Evolutionary conservation across 2,113 vertebrate species (phyloP).

Genomic region (Petaurus breviceps): DNA sequence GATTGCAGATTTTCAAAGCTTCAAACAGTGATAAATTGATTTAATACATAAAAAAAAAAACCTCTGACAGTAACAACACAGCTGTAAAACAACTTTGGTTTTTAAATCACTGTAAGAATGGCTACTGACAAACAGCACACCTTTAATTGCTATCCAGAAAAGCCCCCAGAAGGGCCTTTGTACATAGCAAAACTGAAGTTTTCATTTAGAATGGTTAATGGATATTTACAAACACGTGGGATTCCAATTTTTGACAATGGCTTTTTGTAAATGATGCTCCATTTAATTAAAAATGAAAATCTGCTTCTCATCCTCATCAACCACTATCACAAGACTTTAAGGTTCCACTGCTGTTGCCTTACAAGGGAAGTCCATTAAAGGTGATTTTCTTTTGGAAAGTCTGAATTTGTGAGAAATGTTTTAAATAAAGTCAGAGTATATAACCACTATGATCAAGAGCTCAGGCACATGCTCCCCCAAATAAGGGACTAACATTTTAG

Average conservation of each 20-base stretch:
- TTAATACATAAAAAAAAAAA: constrained; percentile 77
- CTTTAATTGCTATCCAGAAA: constrained; percentile 70
- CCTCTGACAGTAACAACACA: constrained; percentile 71
- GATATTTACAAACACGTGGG: constrained; percentile 66
- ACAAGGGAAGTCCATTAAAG: constrained; percentile 51
- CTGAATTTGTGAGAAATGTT: constrained; percentile 26
- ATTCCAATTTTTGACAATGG: constrained; percentile 69
- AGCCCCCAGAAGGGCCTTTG: constrained; percentile 66
- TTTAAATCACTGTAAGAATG: constrained; percentile 80
- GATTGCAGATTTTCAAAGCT: constrained; percentile 84
- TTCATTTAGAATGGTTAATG: constrained; percentile 58
- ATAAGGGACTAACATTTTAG: not conserved
- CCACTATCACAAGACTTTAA: constrained; percentile 33
- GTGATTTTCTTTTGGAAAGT: constrained; percentile 25
- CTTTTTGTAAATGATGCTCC: constrained; percentile 73
- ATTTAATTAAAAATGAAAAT: constrained; percentile 64
- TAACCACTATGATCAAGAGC: constrained; percentile 46
- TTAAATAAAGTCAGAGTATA: constrained; percentile 21
- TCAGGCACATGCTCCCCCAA: not conserved
- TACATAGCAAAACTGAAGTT: constrained; percentile 62
- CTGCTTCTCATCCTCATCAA: constrained; percentile 50
- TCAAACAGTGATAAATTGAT: constrained; percentile 79
- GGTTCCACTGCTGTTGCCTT: constrained; percentile 58
- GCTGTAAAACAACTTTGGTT: constrained; percentile 86
- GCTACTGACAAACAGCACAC: constrained; percentile 70